These are phyloP conservation scores for Heterodera schachtii DNA, from an alignment of 1,140 invertebrate genomes.

Conservation along the genomic window DNA sequence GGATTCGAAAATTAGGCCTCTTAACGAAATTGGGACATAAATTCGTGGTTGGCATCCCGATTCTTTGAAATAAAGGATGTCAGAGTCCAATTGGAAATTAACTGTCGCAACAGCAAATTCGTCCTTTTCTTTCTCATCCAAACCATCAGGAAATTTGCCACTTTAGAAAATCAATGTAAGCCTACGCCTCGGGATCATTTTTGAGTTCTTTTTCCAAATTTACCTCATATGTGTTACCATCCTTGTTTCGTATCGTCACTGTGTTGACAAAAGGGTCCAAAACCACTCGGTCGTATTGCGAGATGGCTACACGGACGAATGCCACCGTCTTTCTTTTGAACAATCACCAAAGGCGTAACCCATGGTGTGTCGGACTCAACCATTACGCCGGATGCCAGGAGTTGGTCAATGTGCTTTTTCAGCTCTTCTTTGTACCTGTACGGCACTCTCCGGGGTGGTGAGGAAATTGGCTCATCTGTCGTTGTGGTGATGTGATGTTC, in stretches of 20 bases:
- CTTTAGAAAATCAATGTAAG: background rate
- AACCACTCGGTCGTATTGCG: background rate
- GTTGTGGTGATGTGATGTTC: constrained; percentile 12
- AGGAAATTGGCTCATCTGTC: too few relatives aligned
- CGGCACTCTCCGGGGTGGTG: constrained; percentile 2
- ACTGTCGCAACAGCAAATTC: background rate
- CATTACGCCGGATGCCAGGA: constrained; percentile 2
- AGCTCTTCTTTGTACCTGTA: background rate
- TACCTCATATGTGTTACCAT: background rate
- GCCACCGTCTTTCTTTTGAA: constrained; percentile 17
- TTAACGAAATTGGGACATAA: constrained; percentile 2
- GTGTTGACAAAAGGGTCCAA: background rate
- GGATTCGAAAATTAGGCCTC: constrained; percentile 18
- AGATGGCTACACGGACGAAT: constrained; percentile 11
- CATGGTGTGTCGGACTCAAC: constrained; percentile 18
- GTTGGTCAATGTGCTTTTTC: background rate
- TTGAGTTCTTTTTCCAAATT: background rate
- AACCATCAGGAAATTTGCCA: background rate
- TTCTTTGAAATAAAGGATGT: background rate
- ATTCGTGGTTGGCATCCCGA: background rate
- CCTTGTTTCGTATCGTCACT: background rate
- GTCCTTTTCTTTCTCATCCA: background rate
- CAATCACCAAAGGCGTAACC: background rate
- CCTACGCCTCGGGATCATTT: background rate
- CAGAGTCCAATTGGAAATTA: background rate